A percentile compares a stretch with the other conserved stretches of the same genome.
Evolutionary conservation across 2,113 vertebrate species (phyloP).

Genomic region (Notarius lentiginosus): DNA sequence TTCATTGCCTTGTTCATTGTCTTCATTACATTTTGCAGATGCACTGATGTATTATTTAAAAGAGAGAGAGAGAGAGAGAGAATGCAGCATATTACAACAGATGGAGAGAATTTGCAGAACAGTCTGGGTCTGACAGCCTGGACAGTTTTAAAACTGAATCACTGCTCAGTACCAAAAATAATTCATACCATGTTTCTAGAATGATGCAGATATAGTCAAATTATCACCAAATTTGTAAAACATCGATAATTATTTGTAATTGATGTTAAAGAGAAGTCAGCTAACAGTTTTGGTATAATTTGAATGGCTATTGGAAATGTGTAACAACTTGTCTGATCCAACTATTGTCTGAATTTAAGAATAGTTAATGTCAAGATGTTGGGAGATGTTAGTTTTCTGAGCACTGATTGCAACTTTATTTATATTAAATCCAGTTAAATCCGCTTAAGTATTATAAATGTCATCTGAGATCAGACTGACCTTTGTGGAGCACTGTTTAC

Average conservation of each 20-base stretch:
- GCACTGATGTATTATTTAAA: not conserved
- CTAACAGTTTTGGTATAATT: not conserved
- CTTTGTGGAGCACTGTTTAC: not conserved
- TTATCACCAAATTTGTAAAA: not conserved
- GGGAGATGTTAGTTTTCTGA: not conserved
- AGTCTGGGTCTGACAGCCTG: conserved; percentile 17
- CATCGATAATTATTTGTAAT: not conserved
- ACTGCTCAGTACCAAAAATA: conserved; percentile 9
- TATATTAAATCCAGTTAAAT: not conserved
- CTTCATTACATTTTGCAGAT: not conserved
- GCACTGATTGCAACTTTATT: not conserved
- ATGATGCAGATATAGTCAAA: not conserved
- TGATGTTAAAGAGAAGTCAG: not conserved
- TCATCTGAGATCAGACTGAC: not conserved
- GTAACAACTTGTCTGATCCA: not conserved
- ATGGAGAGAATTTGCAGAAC: not conserved
- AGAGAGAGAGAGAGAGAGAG: not conserved
- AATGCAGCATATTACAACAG: conserved; percentile 4
- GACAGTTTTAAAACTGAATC: not conserved
- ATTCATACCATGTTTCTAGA: not conserved
- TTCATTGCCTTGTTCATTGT: not conserved
- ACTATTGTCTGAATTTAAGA: not conserved
- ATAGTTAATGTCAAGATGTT: not conserved
- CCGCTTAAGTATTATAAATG: not conserved
- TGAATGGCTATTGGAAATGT: not conserved